Evolutionary conservation across 2,113 vertebrate species (phyloP), one percentile per base, ranked within the genome.

Genomic region (Butastur rufipennis): DNA sequence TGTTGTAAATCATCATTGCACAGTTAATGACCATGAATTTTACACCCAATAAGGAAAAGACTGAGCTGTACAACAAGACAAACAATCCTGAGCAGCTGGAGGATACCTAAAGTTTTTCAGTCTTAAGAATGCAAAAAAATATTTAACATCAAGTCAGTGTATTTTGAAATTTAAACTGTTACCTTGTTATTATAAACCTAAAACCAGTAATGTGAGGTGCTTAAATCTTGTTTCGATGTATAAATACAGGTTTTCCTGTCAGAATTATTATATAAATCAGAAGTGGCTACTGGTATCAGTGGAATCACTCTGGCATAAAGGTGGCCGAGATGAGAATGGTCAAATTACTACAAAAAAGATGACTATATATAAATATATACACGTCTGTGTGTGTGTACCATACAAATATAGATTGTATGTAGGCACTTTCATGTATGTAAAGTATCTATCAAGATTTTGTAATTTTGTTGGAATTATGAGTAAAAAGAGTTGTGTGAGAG

Each of bases 401-500:
- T 31, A 31, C 38, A 71, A 26, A 66, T 19, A 21, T 12, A 55
- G 15, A 40, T 29, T 71, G 8, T 20, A 52, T 58, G 56, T 18
- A 61, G 34, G 29, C 68, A 50, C 2, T 31, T 15, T 29, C 56
- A 62, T 31, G n/a, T 77, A 83, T 55, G 81, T 20, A 78, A 75
- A 71, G 10, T 50, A 16, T 52, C 22, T 65, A 25, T 58, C 32
- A 52, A 58, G 11, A 55, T 36, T 48, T 61, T 34, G 50, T 53
- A 71, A 75, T 62, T 72, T 42, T 26, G 34, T 42, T 91, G 52
- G 88, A 88, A 78, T 43, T 71, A 68, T 21, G 59, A 88, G 93
- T 81, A 86, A 91, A 93, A 93, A 71, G 42, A 88, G 48, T 72
- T 94, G 53, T 86, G 53, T 59, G 75, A 88, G 88, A 92, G 77